Evolutionary conservation across 2,888 invertebrate genomes (phyloP).

Genomic region (Platerodrilus igneus): DNA sequence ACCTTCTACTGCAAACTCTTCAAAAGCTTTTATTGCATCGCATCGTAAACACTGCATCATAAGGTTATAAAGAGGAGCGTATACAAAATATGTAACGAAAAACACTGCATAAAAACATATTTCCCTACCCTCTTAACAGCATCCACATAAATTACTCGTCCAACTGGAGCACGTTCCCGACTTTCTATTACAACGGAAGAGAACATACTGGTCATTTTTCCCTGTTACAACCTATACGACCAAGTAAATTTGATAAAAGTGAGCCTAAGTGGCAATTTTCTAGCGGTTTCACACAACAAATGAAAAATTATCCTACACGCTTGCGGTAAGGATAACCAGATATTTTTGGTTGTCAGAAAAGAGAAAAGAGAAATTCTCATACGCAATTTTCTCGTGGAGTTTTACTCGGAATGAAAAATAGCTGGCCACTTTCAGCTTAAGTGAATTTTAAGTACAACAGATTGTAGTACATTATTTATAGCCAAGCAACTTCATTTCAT

Average conservation of each 20-base stretch:
- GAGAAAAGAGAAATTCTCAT: not conserved
- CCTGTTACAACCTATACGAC: conserved; percentile 22
- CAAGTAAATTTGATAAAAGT: conserved; percentile 41
- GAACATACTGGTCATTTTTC: conserved; percentile 24
- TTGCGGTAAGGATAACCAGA: conserved; percentile 12
- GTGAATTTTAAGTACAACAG: conserved; percentile 46
- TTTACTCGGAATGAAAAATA: conserved; percentile 39
- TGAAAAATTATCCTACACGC: conserved; percentile 37
- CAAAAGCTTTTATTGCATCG: too few species aligned
- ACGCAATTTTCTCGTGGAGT: conserved; percentile 8
- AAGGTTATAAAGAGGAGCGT: too few species aligned
- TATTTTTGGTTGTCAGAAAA: not conserved
- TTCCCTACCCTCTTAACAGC: conserved; percentile 37
- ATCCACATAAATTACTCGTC: conserved; percentile 37
- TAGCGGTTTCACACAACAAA: conserved; percentile 40
- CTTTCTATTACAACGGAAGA: too few species aligned
- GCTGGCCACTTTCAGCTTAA: conserved; percentile 44
- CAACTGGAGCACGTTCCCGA: too few species aligned
- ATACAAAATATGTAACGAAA: too few species aligned
- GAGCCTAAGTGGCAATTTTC: conserved; percentile 43
- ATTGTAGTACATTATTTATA: conserved; percentile 33
- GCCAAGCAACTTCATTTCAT: conserved; percentile 18
- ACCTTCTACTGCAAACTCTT: too few species aligned
- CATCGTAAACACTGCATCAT: too few species aligned
- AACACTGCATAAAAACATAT: conserved; percentile 28